phyloP scores from a whole-genome alignment of 2,113 vertebrate genomes.

The Lagopus leucura region DNA sequence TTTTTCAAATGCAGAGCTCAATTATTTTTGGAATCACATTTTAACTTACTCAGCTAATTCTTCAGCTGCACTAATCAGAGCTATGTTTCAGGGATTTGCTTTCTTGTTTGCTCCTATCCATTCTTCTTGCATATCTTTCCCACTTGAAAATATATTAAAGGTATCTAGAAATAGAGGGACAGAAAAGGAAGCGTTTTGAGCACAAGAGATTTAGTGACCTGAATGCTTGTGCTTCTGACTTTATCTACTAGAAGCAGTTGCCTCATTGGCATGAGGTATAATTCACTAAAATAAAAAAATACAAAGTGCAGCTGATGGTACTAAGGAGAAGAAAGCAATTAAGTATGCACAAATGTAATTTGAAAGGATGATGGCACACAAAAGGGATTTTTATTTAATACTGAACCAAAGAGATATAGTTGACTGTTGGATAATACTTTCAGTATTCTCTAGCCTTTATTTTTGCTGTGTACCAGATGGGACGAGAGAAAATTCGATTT shows the following conservation, averaged over 20 bases:
- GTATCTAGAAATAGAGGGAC: background rate
- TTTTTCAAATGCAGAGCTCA: background rate
- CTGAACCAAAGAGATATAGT: background rate
- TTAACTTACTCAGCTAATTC: background rate
- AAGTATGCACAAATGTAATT: slow-evolving; percentile 40
- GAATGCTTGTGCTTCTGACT: background rate
- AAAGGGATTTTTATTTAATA: slow-evolving; percentile 57
- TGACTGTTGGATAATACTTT: slow-evolving; percentile 28
- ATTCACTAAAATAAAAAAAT: slow-evolving; percentile 37
- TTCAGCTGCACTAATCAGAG: background rate
- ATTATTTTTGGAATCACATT: background rate
- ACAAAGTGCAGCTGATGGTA: slow-evolving; percentile 14
- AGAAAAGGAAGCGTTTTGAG: background rate
- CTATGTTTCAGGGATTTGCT: background rate
- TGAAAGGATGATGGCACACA: background rate
- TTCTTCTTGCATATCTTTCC: background rate
- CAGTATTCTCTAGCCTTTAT: background rate
- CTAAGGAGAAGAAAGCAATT: slow-evolving; percentile 38
- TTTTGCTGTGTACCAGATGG: background rate
- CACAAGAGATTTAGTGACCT: background rate
- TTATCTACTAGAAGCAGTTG: slow-evolving; percentile 46
- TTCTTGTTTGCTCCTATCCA: background rate
- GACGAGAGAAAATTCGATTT: background rate
- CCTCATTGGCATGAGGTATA: slow-evolving; percentile 23
- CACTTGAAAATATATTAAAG: slow-evolving; percentile 18